Evolutionary conservation across 1,140 invertebrate species (phyloP).

Genomic region (Elymnias hypermnestra): DNA sequence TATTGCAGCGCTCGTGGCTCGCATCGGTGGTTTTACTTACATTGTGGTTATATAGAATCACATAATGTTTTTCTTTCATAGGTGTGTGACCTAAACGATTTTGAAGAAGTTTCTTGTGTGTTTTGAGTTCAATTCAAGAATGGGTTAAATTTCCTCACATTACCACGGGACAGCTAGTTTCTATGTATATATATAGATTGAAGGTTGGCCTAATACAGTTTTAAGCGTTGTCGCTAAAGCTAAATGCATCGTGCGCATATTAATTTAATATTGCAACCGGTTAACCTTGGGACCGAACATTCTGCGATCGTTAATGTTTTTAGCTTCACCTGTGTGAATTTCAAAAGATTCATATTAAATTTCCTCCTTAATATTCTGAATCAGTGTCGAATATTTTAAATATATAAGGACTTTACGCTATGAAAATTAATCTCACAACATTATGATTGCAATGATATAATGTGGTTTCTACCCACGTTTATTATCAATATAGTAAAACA

Average conservation of each 20-base stretch:
- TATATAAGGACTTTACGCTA: conserved; percentile 1
- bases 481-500: not conserved
- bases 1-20: no score
- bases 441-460: not conserved
- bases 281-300: conserved; percentile 1
- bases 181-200: no score
- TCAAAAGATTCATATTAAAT: conserved; percentile 1
- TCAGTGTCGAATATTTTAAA: conserved; percentile 6
- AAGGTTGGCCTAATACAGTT: no score
- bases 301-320: conserved; percentile 2
- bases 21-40: no score
- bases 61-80: no score
- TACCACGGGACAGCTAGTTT: no score
- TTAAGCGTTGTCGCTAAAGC: not conserved
- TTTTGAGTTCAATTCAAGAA: no score
- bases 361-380: conserved; percentile 6
- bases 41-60: no score
- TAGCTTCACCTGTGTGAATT: not conserved
- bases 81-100: no score
- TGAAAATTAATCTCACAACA: conserved; percentile 3
- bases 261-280: conserved; percentile 6
- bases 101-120: no score
- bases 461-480: not conserved
- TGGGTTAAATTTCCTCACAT: no score
- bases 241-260: conserved; percentile 2